Evolutionary conservation across 2,797 vertebrate genomes (phyloP), one percentile per base, ranked within the genome.

Genomic region (Acanthis flammea): DNA sequence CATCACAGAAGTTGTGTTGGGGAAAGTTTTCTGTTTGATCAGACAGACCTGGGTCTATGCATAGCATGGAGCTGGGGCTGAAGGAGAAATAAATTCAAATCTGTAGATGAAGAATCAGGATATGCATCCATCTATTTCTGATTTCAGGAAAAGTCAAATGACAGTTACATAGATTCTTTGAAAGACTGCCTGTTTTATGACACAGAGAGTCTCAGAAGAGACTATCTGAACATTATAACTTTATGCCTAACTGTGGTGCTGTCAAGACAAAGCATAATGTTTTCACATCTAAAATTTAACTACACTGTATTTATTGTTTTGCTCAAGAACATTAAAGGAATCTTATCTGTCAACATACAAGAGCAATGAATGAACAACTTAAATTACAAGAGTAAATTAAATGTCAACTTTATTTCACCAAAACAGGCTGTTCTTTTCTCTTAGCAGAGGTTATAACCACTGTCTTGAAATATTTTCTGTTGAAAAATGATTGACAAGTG

Each of bases 361-460:
- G 50, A 66, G 51, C 68, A 91, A 89, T 75, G 78, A 87, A 91
- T 1, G 68, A 92, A 51, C 42, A 91, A 90, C 84, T 24, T 91
- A 61, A 75, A 87, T 82, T 86, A 65, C 65, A 83, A 68, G 25
- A 87, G 37, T 73, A 45, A 67, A 65, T 76, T 60, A 84, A 92
- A 60, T 84, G 84, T 95, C 94, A 95, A 91, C 58, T 92, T 96
- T 81, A 79, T 93, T 93, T 96, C 81, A 57, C 82, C 53, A 66
- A 71, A 92, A 68, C 37, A 77, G 62, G 14, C 28, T 44, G 31
- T 53, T 93, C 51, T 61, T 72, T 75, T 82, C 61, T 77, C 57
- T 76, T 94, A 92, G 65, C 31, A 41, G 51, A 85, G 37, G 33
- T 85, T 89, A 63, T 55, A 94, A 75, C 42, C 19, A 41, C 53